Evolutionary conservation across 1,140 invertebrate genomes (phyloP).

Genomic region (Dermatophagoides farinae): DNA sequence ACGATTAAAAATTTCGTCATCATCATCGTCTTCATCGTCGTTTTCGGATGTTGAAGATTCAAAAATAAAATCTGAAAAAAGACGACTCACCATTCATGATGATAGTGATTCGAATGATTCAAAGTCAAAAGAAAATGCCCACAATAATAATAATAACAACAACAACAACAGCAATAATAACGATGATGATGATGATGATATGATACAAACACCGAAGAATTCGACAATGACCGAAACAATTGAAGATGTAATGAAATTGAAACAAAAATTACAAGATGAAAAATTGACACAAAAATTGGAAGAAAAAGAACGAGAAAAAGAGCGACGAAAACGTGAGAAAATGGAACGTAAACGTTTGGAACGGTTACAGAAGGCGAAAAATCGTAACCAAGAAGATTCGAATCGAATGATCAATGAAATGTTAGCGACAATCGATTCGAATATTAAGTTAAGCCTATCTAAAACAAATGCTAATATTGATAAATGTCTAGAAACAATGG

Average conservation of each 20-base stretch:
- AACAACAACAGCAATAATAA: background rate
- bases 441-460: background rate
- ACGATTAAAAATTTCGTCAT: background rate
- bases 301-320: background rate
- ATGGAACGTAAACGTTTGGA: background rate
- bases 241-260: background rate
- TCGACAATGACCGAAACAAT: background rate
- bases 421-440: background rate
- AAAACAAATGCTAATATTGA: background rate
- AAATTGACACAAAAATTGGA: background rate
- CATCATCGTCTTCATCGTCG: too few species aligned
- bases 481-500: slow-evolving; percentile 3
- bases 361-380: background rate
- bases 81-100: background rate
- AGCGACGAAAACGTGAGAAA: background rate
- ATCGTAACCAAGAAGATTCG: background rate
- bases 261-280: background rate
- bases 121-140: background rate
- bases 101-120: background rate
- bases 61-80: background rate
- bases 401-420: background rate
- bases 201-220: background rate
- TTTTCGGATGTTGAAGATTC: too few species aligned
- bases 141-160: too few species aligned
- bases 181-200: background rate